phyloP scores from a whole-genome alignment of 2,797 vertebrate species.

The Fundulus diaphanus region DNA sequence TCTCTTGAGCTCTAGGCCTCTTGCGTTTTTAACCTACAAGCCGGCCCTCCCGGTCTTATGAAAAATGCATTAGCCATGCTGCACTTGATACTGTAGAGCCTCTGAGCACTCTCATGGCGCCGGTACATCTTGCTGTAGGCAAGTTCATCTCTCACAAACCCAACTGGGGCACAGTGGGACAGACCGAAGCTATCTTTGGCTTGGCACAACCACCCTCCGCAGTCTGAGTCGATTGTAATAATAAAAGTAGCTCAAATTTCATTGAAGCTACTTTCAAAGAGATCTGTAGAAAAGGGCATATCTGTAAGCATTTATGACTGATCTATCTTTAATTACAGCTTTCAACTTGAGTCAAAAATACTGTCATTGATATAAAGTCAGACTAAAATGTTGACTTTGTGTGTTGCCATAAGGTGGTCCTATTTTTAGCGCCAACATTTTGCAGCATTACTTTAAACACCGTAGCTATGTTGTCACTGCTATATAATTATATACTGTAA shows the following conservation, averaged over 20 bases:
- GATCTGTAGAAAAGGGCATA: constrained; percentile 3
- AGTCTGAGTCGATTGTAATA: constrained; percentile 12
- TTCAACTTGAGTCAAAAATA: not conserved
- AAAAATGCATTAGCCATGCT: constrained; percentile 75
- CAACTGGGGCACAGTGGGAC: constrained; percentile 38
- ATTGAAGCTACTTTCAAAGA: constrained; percentile 13
- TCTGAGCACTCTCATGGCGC: constrained; percentile 49
- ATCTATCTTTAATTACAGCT: constrained; percentile 6
- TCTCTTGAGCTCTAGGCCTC: constrained; percentile 46
- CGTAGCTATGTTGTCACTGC: not conserved
- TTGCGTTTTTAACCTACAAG: constrained; percentile 62
- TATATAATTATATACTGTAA: not conserved
- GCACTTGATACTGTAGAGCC: constrained; percentile 61
- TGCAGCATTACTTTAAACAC: not conserved
- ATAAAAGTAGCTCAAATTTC: constrained; percentile 2
- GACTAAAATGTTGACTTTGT: not conserved
- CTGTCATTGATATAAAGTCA: not conserved
- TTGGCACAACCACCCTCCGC: constrained; percentile 13
- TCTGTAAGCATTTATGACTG: not conserved
- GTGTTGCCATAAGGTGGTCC: not conserved
- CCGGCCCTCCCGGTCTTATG: constrained; percentile 60
- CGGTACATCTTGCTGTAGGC: constrained; percentile 58
- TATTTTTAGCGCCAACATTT: not conserved
- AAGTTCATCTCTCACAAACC: constrained; percentile 60
- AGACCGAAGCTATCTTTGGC: constrained; percentile 40